A percentile compares a stretch with the other conserved stretches of the same genome.
Conservation (phyloP, 2,888 invertebrate species). For the Phengaris arion region DNA sequence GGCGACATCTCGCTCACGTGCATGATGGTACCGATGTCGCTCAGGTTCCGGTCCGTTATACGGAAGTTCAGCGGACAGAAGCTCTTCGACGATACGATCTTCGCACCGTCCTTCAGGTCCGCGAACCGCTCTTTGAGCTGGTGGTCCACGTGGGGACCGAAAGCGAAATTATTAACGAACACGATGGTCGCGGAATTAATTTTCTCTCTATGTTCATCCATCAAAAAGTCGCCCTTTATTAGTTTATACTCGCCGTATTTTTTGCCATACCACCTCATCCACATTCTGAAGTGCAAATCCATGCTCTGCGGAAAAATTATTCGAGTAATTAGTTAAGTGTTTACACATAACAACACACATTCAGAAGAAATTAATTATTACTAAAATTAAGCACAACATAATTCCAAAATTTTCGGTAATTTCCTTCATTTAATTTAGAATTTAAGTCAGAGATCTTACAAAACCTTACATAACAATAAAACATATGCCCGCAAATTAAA, state of each 20-base stretch:
- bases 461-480: neutral
- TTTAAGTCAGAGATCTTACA: neutral
- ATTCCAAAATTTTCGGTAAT: neutral
- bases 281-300: conserved; percentile 93
- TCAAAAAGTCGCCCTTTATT: conserved; percentile 96
- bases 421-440: neutral
- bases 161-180: conserved; percentile 99
- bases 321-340: neutral
- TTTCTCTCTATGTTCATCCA: conserved; percentile 94
- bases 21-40: conserved; percentile 99
- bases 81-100: conserved; percentile 98
- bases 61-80: conserved; percentile 99
- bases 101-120: conserved; percentile 95
- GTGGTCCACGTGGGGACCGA: conserved; percentile 98
- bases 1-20: conserved; percentile 98
- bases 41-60: conserved; percentile 97
- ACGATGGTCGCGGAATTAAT: conserved; percentile 97
- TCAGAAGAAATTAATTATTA: neutral
- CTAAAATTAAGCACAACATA: neutral
- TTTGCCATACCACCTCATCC: conserved; percentile 99
- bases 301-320: conserved; percentile 82
- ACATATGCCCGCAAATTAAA: neutral
- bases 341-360: neutral
- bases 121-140: conserved; percentile 97
- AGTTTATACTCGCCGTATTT: conserved; percentile 93